Conservation (phyloP, 2,888 invertebrate species). For the Protonemura montana region DNA sequence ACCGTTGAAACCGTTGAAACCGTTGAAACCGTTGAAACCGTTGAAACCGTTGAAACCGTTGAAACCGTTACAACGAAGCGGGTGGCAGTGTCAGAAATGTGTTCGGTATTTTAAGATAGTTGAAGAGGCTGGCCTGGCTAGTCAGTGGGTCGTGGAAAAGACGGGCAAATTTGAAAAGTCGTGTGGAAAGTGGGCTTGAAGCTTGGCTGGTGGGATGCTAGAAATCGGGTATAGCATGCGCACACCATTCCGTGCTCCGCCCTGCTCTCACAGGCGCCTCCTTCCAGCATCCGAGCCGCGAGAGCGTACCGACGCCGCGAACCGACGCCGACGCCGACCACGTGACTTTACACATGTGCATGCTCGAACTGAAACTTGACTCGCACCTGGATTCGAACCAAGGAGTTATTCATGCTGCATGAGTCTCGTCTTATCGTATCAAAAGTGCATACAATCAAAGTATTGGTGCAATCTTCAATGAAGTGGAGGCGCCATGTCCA, state of each 20-base stretch:
- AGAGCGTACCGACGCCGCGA: neutral
- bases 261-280: conserved; percentile 40
- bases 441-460: neutral
- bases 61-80: neutral
- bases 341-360: neutral
- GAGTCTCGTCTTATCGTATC: neutral
- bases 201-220: neutral
- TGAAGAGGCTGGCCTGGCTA: conserved; percentile 23
- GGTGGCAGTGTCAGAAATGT: neutral
- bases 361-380: neutral
- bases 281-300: conserved; percentile 32
- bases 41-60: too few species aligned
- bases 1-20: too few species aligned
- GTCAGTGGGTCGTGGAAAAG: conserved; percentile 30
- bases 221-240: conserved; percentile 41
- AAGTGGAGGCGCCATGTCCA: neutral
- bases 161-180: conserved; percentile 31
- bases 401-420: neutral
- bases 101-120: conserved; percentile 16
- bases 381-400: neutral
- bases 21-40: too few species aligned
- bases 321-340: neutral
- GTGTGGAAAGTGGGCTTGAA: conserved; percentile 23
- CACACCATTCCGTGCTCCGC: conserved; percentile 35
- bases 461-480: too few species aligned